Conservation (phyloP, 2,113 vertebrate genomes). For the Scophthalmus maximus region DNA sequence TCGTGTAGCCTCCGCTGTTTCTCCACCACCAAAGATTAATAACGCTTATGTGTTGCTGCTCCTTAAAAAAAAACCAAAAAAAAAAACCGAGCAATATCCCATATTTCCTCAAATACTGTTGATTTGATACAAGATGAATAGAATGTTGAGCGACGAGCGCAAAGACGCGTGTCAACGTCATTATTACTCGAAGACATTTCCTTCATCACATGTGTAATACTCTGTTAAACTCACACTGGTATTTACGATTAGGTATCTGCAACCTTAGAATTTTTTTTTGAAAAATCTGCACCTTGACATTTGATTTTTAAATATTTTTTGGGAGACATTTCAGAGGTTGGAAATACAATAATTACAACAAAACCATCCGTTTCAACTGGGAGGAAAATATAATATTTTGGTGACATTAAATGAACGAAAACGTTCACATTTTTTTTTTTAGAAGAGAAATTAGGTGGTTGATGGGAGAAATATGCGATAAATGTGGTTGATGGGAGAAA, state of each 20-base stretch:
- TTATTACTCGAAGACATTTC: conserved; percentile 8
- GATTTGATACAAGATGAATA: conserved; percentile 3
- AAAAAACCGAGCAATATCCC: no score
- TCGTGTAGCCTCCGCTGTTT: neutral
- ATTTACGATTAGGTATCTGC: neutral
- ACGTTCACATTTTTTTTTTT: neutral
- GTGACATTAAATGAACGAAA: neutral
- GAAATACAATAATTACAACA: no score
- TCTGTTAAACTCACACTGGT: neutral
- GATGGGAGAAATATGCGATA: no score
- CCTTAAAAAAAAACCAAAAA: neutral
- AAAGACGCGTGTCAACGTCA: neutral
- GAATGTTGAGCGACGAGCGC: neutral
- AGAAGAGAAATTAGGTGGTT: no score
- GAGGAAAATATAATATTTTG: neutral
- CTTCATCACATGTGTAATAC: neutral
- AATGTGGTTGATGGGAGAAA: no score
- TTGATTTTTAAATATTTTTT: neutral
- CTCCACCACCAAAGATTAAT: neutral
- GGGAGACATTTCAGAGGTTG: no score
- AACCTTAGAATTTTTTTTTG: neutral
- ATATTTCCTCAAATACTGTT: conserved; percentile 6
- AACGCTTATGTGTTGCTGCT: conserved; percentile 14
- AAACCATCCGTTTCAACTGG: no score
- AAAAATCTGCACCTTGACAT: neutral